Evolutionary conservation across 2,888 invertebrate species (phyloP), one percentile per base, ranked within the genome.

Genomic region (Dryocosmus kuriphilus): DNA sequence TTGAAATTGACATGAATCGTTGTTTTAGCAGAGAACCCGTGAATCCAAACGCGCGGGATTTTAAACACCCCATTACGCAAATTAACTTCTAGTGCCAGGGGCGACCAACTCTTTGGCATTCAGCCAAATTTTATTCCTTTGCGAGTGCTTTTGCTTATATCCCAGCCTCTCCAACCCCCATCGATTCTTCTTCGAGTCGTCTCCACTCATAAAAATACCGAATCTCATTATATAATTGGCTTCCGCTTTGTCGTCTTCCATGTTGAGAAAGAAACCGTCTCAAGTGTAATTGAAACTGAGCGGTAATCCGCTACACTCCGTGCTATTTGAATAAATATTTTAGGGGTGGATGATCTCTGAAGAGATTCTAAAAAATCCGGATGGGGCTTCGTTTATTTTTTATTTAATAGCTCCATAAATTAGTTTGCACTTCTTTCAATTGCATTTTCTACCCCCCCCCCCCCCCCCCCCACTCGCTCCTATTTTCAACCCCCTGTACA

Each of bases 1-100:
- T n/a, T n/a, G 27, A n/a, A 32, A 32, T 71, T 51, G 27, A 51
- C 71, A 71, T 55, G 51, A 71, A 71, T 71, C 32, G 30, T n/a
- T 14, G 30, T 71, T 30, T 8, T 32, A 6, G 27, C 11, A 30
- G 30, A 27, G 14, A 67, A 30, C 16, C 77, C 74, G 76, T 77
- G 78, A 78, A 82, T 81, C 79, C 77, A 79, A 82, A 82, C 78
- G 81, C 65, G 65, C 38, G 41, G 30, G 85, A 88, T 90, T 88
- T 89, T 86, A 86, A 88, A 88, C 86, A 85, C 86, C 83, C 87
- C 88, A 89, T 89, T 90, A 90, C 88, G 88, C 88, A 89, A 90
- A 90, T 89, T 88, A 90, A 90, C 88, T 90, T 89, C 88, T 86
- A 88, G 85, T 85, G 86, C 84, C 85, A 85, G 84, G 81, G 81